A percentile compares a stretch with the other conserved stretches of the same genome.
Conservation (phyloP, 2,888 invertebrate species). For the Philereme transversata region DNA sequence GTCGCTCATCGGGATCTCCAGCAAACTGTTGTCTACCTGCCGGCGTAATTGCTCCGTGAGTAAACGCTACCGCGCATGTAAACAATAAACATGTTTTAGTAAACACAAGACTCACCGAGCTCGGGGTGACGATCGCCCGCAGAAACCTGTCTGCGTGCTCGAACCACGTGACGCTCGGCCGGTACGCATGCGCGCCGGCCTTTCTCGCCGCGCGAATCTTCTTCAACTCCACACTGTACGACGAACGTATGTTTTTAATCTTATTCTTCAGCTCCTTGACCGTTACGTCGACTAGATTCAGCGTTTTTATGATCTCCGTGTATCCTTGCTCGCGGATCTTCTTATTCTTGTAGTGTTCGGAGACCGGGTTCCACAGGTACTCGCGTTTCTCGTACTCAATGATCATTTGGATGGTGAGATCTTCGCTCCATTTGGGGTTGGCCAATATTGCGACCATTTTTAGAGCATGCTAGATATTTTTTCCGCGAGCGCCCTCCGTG, state of each 20-base stretch:
- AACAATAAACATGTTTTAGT: slow-evolving; percentile 49
- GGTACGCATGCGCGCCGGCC: slow-evolving; percentile 82
- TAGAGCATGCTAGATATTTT: slow-evolving; percentile 66
- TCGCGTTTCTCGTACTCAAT: slow-evolving; percentile 81
- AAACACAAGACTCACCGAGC: slow-evolving; percentile 74
- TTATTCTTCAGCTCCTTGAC: slow-evolving; percentile 82
- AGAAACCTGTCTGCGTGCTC: slow-evolving; percentile 83
- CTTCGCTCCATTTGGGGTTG: slow-evolving; percentile 82
- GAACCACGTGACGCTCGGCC: slow-evolving; percentile 83
- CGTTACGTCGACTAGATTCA: slow-evolving; percentile 76
- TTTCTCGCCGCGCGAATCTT: slow-evolving; percentile 82
- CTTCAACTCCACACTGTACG: slow-evolving; percentile 81
- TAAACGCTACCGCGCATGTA: slow-evolving; percentile 49
- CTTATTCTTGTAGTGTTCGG: slow-evolving; percentile 81
- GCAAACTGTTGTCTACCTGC: slow-evolving; percentile 76
- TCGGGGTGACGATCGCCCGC: slow-evolving; percentile 81
- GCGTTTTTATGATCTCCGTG: slow-evolving; percentile 76
- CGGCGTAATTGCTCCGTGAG: slow-evolving; percentile 55
- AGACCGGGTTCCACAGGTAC: slow-evolving; percentile 80
- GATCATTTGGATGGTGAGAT: slow-evolving; percentile 79
- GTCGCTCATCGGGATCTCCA: slow-evolving; percentile 77
- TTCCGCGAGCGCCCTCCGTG: slow-evolving; percentile 68
- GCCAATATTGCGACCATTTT: slow-evolving; percentile 79
- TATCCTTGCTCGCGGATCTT: slow-evolving; percentile 80
- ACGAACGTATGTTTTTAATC: slow-evolving; percentile 81